Percentiles rank a stretch among this genome's conserved stretches.
Evolutionary conservation across 2,797 vertebrate genomes (phyloP).

Genomic region (Acropternis orthonyx): DNA sequence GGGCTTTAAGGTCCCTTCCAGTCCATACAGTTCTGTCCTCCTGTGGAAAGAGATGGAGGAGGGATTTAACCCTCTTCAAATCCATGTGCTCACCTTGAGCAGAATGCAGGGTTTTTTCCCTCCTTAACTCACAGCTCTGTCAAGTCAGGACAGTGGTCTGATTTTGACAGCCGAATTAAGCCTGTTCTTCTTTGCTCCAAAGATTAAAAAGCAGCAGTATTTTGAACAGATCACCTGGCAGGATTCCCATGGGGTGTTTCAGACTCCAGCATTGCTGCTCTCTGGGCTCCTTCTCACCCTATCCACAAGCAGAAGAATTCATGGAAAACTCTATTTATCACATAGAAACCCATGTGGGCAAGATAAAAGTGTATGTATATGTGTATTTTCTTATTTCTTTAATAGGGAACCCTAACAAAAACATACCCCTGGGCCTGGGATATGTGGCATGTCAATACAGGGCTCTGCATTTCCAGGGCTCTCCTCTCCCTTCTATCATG

Average conservation of each 20-base stretch:
- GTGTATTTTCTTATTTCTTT: not conserved
- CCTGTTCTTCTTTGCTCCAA: not conserved
- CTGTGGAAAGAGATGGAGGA: not conserved
- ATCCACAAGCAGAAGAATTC: not conserved
- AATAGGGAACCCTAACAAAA: not conserved
- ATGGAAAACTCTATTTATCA: not conserved
- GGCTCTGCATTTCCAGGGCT: not conserved
- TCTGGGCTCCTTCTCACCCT: not conserved
- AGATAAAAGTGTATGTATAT: not conserved
- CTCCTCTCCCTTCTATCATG: not conserved
- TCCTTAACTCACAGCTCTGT: not conserved
- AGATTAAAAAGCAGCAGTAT: not conserved
- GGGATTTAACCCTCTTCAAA: not conserved
- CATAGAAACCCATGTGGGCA: not conserved
- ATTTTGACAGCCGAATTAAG: not conserved
- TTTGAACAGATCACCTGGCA: not conserved
- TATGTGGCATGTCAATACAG: too few relatives aligned
- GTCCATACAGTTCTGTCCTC: not conserved
- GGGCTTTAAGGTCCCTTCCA: not conserved
- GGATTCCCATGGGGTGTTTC: not conserved
- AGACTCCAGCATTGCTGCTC: not conserved
- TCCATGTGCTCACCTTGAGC: not conserved
- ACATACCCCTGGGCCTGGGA: rapidly evolving
- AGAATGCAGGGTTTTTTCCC: not conserved
- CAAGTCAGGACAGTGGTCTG: not conserved